These are phyloP conservation scores for Acrocyrtus sp. DNA, from an alignment of 2,888 invertebrate species.

Conservation along the genomic window DNA sequence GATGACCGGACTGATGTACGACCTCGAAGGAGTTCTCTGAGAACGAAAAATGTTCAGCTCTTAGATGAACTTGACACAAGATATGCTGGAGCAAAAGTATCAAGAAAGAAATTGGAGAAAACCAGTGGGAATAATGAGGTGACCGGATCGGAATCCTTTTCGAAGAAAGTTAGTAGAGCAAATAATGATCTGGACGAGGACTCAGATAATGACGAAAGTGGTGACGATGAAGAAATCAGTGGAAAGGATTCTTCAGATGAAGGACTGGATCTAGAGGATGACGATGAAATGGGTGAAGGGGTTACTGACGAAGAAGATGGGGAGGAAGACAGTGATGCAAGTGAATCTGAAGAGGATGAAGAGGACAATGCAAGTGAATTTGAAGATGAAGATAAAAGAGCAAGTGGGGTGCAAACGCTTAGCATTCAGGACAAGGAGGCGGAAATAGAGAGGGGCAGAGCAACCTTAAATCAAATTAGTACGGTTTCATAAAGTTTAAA, in stretches of 20 bases:
- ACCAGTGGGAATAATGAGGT: slow-evolving; percentile 39
- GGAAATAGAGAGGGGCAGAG: slow-evolving; percentile 66
- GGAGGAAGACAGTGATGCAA: slow-evolving; percentile 35
- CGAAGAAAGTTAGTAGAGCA: background rate
- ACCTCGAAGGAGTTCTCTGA: slow-evolving; percentile 12
- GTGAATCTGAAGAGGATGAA: slow-evolving; percentile 3
- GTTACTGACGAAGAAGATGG: slow-evolving; percentile 54
- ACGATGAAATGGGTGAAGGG: slow-evolving; percentile 67
- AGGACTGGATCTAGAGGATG: slow-evolving; percentile 66
- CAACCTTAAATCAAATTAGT: slow-evolving; percentile 66
- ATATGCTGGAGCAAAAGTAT: slow-evolving; percentile 79
- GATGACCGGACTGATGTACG: background rate
- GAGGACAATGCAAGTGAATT: too few relatives aligned
- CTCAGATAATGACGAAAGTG: slow-evolving; percentile 69
- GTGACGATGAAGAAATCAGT: slow-evolving; percentile 69
- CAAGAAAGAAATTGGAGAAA: slow-evolving; percentile 70
- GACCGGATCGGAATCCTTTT: slow-evolving; percentile 51
- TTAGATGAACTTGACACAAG: slow-evolving; percentile 70
- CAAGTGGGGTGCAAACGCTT: slow-evolving; percentile 61
- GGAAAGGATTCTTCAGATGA: slow-evolving; percentile 64
- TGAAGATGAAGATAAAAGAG: slow-evolving; percentile 31
- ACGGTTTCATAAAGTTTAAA: slow-evolving; percentile 14
- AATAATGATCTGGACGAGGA: slow-evolving; percentile 68
- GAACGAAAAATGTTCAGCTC: slow-evolving; percentile 35
- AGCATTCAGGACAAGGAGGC: slow-evolving; percentile 60